A percentile compares a stretch with the other conserved stretches of the same genome.
These are phyloP conservation scores for Hirudinaria manillensis DNA, from an alignment of 2,888 invertebrate genomes.

Conservation along the genomic window DNA sequence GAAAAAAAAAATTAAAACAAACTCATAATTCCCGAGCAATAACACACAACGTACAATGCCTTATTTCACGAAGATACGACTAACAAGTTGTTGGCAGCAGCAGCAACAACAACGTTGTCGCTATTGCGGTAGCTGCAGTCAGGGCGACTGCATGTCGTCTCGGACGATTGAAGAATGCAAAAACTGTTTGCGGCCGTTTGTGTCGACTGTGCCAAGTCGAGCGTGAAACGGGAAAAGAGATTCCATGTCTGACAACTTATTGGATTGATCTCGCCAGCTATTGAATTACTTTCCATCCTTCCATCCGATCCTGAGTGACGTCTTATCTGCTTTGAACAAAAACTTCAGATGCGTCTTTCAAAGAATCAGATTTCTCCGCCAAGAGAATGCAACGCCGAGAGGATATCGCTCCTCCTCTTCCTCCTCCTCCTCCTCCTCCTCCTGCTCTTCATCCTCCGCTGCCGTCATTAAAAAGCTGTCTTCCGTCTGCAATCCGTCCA, in stretches of 20 bases:
- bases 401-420: background rate
- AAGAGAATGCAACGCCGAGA: background rate
- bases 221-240: background rate
- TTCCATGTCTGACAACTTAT: background rate
- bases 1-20: no score
- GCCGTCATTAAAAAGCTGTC: constrained; percentile 3
- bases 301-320: background rate
- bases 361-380: constrained; percentile 10
- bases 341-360: constrained; percentile 6
- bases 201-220: no score
- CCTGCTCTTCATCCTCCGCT: background rate
- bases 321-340: constrained; percentile 4
- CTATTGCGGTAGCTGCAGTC: background rate
- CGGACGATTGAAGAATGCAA: background rate
- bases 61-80: no score
- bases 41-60: no score
- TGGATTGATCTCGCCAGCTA: background rate
- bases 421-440: background rate
- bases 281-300: constrained; percentile 8
- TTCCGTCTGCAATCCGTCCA: no score
- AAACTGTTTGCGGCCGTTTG: background rate
- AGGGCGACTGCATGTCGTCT: background rate
- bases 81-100: no score
- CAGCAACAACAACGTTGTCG: background rate
- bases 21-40: no score